Conservation (phyloP, 53 echinoderm and acorn worm genomes). For the Mesocentrotus franciscanus region DNA sequence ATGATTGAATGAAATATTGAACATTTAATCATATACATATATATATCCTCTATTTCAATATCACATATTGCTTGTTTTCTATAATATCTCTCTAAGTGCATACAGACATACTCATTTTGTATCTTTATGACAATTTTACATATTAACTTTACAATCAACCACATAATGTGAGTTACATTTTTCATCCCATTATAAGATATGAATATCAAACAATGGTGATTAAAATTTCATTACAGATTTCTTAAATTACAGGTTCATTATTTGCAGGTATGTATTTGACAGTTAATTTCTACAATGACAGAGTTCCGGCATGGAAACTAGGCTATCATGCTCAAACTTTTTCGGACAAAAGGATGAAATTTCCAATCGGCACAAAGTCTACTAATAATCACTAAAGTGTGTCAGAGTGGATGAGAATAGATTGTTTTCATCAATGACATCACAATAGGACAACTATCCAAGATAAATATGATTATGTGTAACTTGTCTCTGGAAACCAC, state of each 20-base stretch:
- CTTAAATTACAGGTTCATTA: neutral
- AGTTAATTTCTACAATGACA: neutral
- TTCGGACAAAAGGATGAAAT: neutral
- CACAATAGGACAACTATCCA: no score
- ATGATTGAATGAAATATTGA: conserved; percentile 55
- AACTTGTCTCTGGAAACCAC: neutral
- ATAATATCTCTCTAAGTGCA: neutral
- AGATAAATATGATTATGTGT: neutral
- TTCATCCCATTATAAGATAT: neutral
- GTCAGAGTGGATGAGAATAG: neutral
- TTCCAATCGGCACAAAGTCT: neutral
- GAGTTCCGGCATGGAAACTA: neutral
- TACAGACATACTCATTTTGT: neutral
- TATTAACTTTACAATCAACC: neutral
- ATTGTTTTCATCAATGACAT: neutral
- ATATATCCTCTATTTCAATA: conserved; percentile 67
- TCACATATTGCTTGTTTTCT: conserved; percentile 65
- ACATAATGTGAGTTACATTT: neutral
- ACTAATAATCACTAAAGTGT: neutral
- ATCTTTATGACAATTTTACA: neutral
- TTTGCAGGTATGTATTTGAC: neutral
- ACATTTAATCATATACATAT: conserved; percentile 65
- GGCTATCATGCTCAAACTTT: neutral
- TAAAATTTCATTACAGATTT: neutral
- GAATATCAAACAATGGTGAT: neutral